Evolutionary conservation across 2,797 vertebrate genomes (phyloP).

Genomic region (Heliangelus exortis): DNA sequence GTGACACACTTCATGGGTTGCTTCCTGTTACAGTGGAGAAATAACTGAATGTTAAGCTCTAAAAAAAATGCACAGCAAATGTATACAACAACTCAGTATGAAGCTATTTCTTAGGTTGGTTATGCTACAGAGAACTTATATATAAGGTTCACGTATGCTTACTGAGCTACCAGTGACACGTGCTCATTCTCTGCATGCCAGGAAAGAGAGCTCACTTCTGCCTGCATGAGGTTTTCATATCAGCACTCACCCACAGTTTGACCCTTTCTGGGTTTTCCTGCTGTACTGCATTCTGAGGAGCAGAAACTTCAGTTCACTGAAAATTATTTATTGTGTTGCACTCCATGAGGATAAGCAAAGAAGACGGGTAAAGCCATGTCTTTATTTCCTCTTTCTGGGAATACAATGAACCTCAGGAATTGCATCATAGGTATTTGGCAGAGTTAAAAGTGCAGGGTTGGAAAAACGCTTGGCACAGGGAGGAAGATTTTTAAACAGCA

Average conservation of each 20-base stretch:
- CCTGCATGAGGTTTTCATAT: background rate
- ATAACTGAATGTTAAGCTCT: background rate
- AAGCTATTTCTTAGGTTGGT: background rate
- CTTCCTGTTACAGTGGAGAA: background rate
- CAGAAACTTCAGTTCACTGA: background rate
- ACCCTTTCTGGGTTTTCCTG: background rate
- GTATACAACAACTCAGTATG: too few relatives aligned
- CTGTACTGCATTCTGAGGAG: background rate
- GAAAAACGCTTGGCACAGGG: background rate
- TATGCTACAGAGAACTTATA: background rate
- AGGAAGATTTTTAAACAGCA: background rate
- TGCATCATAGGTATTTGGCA: background rate
- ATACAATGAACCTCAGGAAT: background rate
- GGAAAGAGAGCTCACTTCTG: background rate
- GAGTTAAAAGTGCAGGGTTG: rapidly evolving
- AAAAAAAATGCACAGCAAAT: background rate
- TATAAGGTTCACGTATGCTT: rapidly evolving
- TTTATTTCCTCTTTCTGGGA: background rate
- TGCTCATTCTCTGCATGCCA: background rate
- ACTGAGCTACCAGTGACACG: background rate
- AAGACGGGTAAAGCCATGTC: background rate
- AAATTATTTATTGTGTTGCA: background rate
- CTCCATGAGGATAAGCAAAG: background rate
- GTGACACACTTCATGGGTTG: background rate
- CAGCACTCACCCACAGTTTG: rapidly evolving